A percentile compares a stretch with the other conserved stretches of the same genome.
These are phyloP conservation scores for Drosophila sulfurigaster DNA, from an alignment of 1,140 invertebrate genomes.

Conservation along the genomic window DNA sequence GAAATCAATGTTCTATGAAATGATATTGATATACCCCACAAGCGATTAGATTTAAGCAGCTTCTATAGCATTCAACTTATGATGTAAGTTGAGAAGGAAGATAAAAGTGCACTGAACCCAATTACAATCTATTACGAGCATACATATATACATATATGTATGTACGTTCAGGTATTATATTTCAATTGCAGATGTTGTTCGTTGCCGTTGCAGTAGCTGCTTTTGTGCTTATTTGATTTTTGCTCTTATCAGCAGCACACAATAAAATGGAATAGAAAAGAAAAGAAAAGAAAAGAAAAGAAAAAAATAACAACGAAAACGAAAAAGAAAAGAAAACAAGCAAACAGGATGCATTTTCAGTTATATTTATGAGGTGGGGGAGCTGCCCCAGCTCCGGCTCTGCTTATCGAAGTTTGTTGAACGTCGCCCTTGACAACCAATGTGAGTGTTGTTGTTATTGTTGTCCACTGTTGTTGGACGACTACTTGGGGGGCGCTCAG, in stretches of 20 bases:
- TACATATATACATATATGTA: not conserved
- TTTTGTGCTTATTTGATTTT: not conserved
- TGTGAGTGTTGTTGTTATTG: not conserved
- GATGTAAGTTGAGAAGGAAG: not conserved
- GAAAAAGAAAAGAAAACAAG: constrained; percentile 5
- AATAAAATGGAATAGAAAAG: constrained; percentile 22
- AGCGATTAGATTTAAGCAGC: not conserved
- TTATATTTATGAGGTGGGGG: constrained; percentile 27
- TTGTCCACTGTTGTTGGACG: not conserved
- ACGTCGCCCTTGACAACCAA: constrained; percentile 32
- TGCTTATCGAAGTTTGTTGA: constrained; percentile 42
- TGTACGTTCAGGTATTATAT: constrained; percentile 5
- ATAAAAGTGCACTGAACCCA: constrained; percentile 9
- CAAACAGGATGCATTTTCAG: constrained; percentile 42
- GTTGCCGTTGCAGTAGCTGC: constrained; percentile 1
- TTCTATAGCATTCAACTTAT: not conserved
- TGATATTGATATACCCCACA: too few relatives aligned
- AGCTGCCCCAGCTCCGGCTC: not conserved
- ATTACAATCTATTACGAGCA: not conserved
- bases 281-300: constrained; percentile 1
- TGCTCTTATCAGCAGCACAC: constrained; percentile 34
- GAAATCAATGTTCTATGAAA: too few relatives aligned
- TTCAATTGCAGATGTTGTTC: constrained; percentile 12
- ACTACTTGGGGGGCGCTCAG: not conserved
- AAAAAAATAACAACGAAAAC: not conserved